Evolutionary conservation across 2,888 invertebrate species (phyloP).

Genomic region (Chymomyza fuscimana): DNA sequence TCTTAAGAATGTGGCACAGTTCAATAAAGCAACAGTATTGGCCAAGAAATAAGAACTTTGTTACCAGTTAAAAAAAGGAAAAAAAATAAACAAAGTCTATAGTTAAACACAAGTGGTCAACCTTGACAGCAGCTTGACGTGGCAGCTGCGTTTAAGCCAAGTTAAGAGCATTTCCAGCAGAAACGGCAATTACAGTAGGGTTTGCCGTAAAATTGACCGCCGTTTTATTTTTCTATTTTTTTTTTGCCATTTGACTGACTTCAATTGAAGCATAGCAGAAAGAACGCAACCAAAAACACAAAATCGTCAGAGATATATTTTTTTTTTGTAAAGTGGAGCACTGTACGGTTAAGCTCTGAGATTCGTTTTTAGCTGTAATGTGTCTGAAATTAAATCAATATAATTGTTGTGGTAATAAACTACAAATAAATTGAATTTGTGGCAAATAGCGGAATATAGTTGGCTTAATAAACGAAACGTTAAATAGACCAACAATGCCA

Average conservation of each 20-base stretch:
- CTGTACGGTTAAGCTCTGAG: slow-evolving; percentile 52
- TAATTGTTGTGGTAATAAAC: slow-evolving; percentile 57
- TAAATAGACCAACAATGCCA: neutral
- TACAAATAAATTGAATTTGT: slow-evolving; percentile 64
- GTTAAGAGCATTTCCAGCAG: neutral
- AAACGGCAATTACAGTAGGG: slow-evolving; percentile 61
- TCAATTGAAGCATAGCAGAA: slow-evolving; percentile 48
- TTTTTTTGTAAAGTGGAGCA: slow-evolving; percentile 53
- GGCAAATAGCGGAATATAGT: slow-evolving; percentile 61
- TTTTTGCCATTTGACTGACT: slow-evolving; percentile 45
- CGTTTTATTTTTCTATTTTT: slow-evolving; percentile 7
- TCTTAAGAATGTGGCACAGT: neutral
- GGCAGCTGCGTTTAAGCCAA: neutral
- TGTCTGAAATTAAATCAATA: slow-evolving; percentile 38
- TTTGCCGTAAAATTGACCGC: slow-evolving; percentile 35
- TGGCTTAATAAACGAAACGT: slow-evolving; percentile 36
- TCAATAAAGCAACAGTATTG: neutral
- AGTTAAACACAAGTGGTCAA: neutral
- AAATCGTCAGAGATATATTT: slow-evolving; percentile 16
- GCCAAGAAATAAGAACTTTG: slow-evolving; percentile 1
- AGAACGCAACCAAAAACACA: slow-evolving; percentile 9
- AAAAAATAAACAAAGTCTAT: neutral
- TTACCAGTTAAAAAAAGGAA: neutral
- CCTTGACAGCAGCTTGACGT: neutral
- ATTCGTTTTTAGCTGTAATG: slow-evolving; percentile 34